Conservation (phyloP, 2,113 vertebrate genomes). For the Tychaedon coryphoeus region DNA sequence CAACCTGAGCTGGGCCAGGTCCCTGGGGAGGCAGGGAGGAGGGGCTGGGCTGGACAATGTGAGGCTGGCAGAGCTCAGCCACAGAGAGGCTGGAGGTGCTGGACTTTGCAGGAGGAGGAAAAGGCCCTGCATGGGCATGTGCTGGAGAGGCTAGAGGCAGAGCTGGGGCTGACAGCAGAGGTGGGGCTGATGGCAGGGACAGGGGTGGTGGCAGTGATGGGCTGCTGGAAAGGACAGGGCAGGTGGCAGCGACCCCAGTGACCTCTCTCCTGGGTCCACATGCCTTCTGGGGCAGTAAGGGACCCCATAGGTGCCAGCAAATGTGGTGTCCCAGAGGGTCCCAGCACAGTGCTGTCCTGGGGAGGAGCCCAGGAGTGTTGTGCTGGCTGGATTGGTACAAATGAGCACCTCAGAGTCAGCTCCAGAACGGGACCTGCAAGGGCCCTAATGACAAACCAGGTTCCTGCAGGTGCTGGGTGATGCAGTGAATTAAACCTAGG, state of each 20-base stretch:
- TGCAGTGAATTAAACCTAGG: not conserved
- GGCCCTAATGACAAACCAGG: not conserved
- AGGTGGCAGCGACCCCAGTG: not conserved
- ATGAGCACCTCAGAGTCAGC: not conserved
- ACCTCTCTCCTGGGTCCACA: not conserved
- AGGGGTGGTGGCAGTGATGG: not conserved
- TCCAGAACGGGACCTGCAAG: not conserved
- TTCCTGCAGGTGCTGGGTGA: not conserved
- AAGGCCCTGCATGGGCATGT: not conserved
- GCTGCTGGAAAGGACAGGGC: no score
- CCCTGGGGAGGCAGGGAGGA: not conserved
- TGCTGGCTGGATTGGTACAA: not conserved
- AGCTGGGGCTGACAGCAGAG: not conserved
- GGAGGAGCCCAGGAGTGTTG: not conserved
- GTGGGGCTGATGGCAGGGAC: no score
- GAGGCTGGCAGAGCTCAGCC: not conserved
- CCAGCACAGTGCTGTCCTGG: not conserved
- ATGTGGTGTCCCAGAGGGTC: fast-evolving
- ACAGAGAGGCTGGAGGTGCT: not conserved
- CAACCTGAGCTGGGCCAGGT: not conserved
- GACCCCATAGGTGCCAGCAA: not conserved
- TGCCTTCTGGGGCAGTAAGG: not conserved
- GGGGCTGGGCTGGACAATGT: not conserved
- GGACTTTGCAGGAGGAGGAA: not conserved
- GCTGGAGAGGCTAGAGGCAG: not conserved